Evolutionary conservation across 2,888 invertebrate genomes (phyloP), one percentile per base, ranked within the genome.

Genomic region (Cremastinae sp.): DNA sequence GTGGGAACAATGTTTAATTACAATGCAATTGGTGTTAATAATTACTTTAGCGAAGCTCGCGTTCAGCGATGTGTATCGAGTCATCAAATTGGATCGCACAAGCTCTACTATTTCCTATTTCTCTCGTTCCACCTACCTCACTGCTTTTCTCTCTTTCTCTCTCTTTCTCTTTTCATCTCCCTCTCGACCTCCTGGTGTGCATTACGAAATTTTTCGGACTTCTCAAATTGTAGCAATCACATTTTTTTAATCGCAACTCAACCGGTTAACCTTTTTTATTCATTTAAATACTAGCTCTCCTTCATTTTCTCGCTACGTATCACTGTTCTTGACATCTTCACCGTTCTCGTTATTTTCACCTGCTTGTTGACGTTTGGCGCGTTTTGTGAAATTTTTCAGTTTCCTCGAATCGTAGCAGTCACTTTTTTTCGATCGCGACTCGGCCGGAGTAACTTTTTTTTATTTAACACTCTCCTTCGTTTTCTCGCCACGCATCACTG

Each of bases 1-100:
- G 71, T 28, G 73, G 51, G 62, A 74, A 70, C 74, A 74, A 80
- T 82, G 85, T 84, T 83, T 85, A 85, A 85, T 85, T 85, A 83
- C 84, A 82, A 80, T 81, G 83, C 80, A 85, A 84, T 85, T 83
- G 83, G 82, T 82, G 84, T 82, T 84, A 85, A 85, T 85, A 85
- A 85, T 85, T 84, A 85, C 82, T 85, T 84, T 83, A 82, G 80
- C 80, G 78, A 76, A 82, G 80, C 80, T 78, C 75, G 80, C 75
- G 83, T 79, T 83, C 82, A 82, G 74, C 83, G 84, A 84, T 83
- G 85, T 85, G 85, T 84, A 84, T 83, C 82, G 83, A 84, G 82
- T 85, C 85, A 85, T 85, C 84, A 85, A 85, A 85, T 84, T 84
- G 84, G 84, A 84, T 84, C 74, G 79, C 75, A 75, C 75, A 72